A percentile compares a stretch with the other conserved stretches of the same genome.
phyloP scores from a whole-genome alignment of 2,888 invertebrate genomes.

The Himalopsyche japonica region DNA sequence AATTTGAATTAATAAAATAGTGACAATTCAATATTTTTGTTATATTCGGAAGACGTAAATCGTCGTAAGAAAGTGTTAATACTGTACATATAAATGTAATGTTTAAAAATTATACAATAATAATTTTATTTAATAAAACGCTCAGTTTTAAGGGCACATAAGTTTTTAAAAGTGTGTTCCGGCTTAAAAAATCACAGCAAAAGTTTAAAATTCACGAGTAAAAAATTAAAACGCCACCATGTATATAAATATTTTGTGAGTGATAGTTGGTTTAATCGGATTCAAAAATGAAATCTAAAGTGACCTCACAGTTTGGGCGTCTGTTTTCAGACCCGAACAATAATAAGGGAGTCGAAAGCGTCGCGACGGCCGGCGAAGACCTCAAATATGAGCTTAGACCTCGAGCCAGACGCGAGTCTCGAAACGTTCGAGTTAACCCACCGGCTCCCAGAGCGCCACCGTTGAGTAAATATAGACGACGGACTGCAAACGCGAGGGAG shows the following conservation, averaged over 20 bases:
- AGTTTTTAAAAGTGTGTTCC: too few relatives aligned
- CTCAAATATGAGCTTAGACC: slow-evolving; percentile 53
- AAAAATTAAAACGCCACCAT: too few relatives aligned
- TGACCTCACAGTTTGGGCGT: slow-evolving; percentile 32
- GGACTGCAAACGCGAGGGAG: slow-evolving; percentile 71
- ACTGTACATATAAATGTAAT: too few relatives aligned
- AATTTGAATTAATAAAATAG: background rate
- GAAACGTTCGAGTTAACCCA: background rate
- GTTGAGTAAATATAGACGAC: slow-evolving; percentile 68
- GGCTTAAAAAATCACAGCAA: too few relatives aligned
- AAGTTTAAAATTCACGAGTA: too few relatives aligned
- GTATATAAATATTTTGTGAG: background rate
- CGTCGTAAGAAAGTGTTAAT: too few relatives aligned
- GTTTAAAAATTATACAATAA: too few relatives aligned
- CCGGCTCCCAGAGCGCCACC: slow-evolving; percentile 48
- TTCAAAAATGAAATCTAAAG: slow-evolving; percentile 30
- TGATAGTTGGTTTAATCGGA: background rate
- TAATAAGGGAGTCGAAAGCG: slow-evolving; percentile 44
- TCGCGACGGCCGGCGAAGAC: slow-evolving; percentile 42
- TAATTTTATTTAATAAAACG: too few relatives aligned
- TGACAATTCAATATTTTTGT: background rate
- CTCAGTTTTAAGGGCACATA: too few relatives aligned
- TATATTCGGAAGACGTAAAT: too few relatives aligned
- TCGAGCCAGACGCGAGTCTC: background rate
- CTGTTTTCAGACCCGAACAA: slow-evolving; percentile 48